These are phyloP conservation scores for Ochlodes sylvanus DNA, from an alignment of 2,888 invertebrate genomes.

Conservation along the genomic window DNA sequence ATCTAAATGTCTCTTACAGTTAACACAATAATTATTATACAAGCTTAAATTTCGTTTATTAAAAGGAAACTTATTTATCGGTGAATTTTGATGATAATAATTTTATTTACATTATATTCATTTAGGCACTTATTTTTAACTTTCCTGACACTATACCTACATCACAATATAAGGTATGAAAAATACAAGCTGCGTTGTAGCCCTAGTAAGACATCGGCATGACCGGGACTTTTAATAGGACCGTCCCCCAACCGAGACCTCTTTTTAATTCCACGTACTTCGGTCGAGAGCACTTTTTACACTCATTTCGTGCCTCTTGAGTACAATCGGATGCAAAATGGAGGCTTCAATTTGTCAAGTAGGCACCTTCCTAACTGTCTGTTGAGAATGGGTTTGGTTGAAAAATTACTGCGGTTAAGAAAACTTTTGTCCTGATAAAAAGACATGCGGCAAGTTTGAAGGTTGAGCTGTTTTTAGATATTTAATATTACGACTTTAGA, in stretches of 20 bases:
- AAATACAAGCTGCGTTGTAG: slow-evolving; percentile 41
- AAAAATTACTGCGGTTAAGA: slow-evolving; percentile 33
- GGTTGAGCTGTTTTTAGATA: not conserved
- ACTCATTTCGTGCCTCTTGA: slow-evolving; percentile 70
- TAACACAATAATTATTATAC: too few species aligned
- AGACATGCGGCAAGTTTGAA: slow-evolving; percentile 5
- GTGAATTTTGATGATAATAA: too few species aligned
- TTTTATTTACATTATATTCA: too few species aligned
- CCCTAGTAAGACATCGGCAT: slow-evolving; percentile 57
- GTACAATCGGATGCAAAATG: slow-evolving; percentile 67
- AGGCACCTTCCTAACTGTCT: slow-evolving; percentile 31
- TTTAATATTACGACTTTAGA: too few species aligned
- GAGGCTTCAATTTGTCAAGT: slow-evolving; percentile 58
- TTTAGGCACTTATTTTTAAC: too few species aligned
- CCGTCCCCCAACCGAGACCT: slow-evolving; percentile 61
- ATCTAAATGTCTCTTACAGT: not conserved
- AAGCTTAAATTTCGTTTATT: too few species aligned
- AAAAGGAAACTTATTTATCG: too few species aligned
- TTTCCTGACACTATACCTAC: too few species aligned
- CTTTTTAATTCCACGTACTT: slow-evolving; percentile 68
- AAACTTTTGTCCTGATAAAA: slow-evolving; percentile 21
- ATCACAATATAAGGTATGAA: not conserved
- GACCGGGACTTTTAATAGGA: slow-evolving; percentile 61
- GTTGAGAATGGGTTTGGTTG: slow-evolving; percentile 35
- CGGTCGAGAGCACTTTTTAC: slow-evolving; percentile 71